Base-by-base conservation (phyloP, 2,113 vertebrate genomes). In the Rhipidura dahli region DNA sequence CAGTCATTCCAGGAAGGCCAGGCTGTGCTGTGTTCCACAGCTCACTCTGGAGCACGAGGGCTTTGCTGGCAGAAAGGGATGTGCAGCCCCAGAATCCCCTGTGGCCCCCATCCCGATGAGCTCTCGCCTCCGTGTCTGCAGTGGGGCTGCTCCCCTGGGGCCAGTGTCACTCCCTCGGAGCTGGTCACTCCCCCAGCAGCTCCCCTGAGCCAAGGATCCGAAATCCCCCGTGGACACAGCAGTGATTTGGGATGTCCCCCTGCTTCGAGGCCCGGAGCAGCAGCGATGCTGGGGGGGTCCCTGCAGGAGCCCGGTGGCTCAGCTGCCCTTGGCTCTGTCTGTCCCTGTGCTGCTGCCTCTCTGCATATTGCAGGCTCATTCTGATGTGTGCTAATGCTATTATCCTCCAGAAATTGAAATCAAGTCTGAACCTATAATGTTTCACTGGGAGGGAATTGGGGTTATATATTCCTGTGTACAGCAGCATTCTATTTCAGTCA, bases 361-460 rank as follows among this genome's bases (percentile, higher is more conserved):
- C 30, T 94, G 95, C 94, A 90, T 96, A 90, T 94, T 73, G 79
- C 93, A 68, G 50, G 97, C 97, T 97, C 97, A 96, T 98, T 98
- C 92, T 93, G 96, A 96, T 96, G 97, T 96, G 96, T 35, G 30
- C 98, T 98, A 98, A 98, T 98, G 97, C 97, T 97, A 98, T 98
- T 98, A 98, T 98, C 98, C 97, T 97, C 82, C 97, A 77, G 97
- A 98, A 98, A 98, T 98, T 98, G 98, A 98, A 98, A 98, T 98
- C 98, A 98, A 98, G 98, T 97, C 98, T 98, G 98, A 98, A 98
- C 98, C 97, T 98, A 97, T 98, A 98, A 98, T 98, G 97, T 98
- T 98, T 98, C 97, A 92, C 92, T 95, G 98, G 98, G 97, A 98
- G 98, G 98, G 98, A 98, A 98, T 98, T 99, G 98, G 98, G 98